Evolutionary conservation across 2,113 vertebrate species (phyloP), one percentile per base, ranked within the genome.

Genomic region (Sorex fumeus): DNA sequence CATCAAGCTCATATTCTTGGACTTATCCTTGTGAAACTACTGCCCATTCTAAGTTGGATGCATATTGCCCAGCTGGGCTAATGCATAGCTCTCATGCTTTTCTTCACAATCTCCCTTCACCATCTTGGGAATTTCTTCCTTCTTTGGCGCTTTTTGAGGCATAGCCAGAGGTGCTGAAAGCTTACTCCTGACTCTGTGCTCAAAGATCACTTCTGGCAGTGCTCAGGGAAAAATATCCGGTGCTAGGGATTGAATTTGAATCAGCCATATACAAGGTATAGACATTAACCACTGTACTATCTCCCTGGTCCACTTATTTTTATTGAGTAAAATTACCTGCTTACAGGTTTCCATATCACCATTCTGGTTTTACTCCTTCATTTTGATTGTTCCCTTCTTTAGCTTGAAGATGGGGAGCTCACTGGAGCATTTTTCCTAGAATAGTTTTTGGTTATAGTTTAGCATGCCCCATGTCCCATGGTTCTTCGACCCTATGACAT

Each of bases 361-460:
- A 72, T 79, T 74, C 53, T 90, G 64, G 18, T n/a, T 91, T 93
- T 36, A 36, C 16, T 69, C 18, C 6, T 28, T 21, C 15, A 15
- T 67, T 75, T 86, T 87, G 53, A 72, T 72, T 81, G 25, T 15
- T 83, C 25, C 53, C 32, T 69, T 13, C 62, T 81, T 72, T 77
- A 90, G 18, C 23, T 62, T 69, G 66, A 62, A 84, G 71, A 47
- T 12, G 43, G 25, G 8, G 57, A 30, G 25, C 4, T 47, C n/a
- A 21, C 2, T 34, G n/a, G n/a, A 88, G 8, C 57, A 60, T 60
- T 60, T 60, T 60, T 70, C 57, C 64, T 27, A 6, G 2, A 23
- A 64, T 45, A 28, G 7, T 40, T 40, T 40, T 40, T n/a, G n/a
- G n/a, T n/a, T n/a, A n/a, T n/a, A n/a, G n/a, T n/a, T n/a, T n/a